Evolutionary conservation across 1,140 invertebrate genomes (phyloP), one percentile per base, ranked within the genome.

Genomic region (Danaus melanippus): DNA sequence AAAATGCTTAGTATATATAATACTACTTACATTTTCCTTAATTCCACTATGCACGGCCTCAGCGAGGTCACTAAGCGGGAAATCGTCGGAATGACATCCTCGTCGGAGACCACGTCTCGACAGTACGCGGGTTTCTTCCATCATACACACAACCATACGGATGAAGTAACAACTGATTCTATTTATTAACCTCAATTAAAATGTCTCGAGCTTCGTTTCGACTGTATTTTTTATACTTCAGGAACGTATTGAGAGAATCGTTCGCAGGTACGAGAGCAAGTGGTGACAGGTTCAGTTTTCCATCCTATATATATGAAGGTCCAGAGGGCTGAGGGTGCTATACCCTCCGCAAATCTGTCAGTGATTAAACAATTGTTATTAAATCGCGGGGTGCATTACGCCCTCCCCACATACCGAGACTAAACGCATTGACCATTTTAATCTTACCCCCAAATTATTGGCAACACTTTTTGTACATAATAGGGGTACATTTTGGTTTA

Each of bases 291-390:
- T 51, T 41, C 21, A 40, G 44, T 39, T 10, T 10, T 8, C 17
- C 58, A 58, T 46, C 7, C 45, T 59, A 64, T 71, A 70, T 69
- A 68, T 71, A 71, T 40, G 49, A 6, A 21, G 46, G 44, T 40
- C 10, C 41, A 9, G 57, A 62, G 65, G 53, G 53, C 62, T 56
- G 66, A 71, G 67, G 69, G 64, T 52, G 59, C 56, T 51, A 69
- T 69, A 62, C 74, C 74, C 74, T 76, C 62, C 62, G 66, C 62
- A 53, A 67, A 67, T 67, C 58, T 42, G 40, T 47, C 42, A 43
- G 44, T 53, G 48, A 73, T 66, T 69, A 68, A 64, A 64, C 58
- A 58, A 66, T 74, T 68, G 66, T 70, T 65, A 66, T 50, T 60
- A 53, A 59, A 12, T 12, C 9, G 40, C 43, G 55, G 55, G 12